Base-by-base conservation (phyloP, 2,113 vertebrate genomes). In the Acrocephalus kingi region DNA sequence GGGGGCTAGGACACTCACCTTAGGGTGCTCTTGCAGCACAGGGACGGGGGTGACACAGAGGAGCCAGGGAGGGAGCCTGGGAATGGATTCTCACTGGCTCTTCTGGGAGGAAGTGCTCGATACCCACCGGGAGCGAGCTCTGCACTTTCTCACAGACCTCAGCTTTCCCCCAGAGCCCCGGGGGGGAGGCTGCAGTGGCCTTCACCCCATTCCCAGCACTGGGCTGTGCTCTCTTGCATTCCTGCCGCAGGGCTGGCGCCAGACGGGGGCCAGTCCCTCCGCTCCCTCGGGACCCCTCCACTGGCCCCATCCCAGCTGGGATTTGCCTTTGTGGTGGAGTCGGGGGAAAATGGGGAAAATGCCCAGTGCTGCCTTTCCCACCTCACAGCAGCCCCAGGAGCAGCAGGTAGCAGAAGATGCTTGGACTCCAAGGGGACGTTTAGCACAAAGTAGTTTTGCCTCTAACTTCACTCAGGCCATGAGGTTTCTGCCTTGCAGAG, bases 81-180 rank as follows among this genome's bases (percentile, higher is more conserved):
- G 84, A 96, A 84, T 11, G 2, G 55, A 56, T 77, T 91, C 37
- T 31, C 19, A 5, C 27, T 2, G 7, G 27, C 37, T 89, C 51
- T 72, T 89, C 59, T 62, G 5, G 2, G 63, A 95, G 82, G 92
- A 95, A 94, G 64, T 28, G 4, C 78, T 48, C 0, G 1, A 46
- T 76, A 72, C 87, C 87, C 76, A 37, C 30, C 3, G 45, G 59
- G 84, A 91, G 35, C 0, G 1, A 95, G 92, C 56, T 90, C 62
- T 77, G 93, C 79, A 93, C 79, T 96, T 96, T 96, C 95, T 90
- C 94, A 96, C 83, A 72, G 94, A 81, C 93, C 86, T 93, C 3
- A 4, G 48, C 46, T 84, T 92, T 89, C 35, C 64, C 90, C 69
- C 22, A 11, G 61, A 84, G 88, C 79, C 75, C 61, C 3, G 0